These are phyloP conservation scores for Neoscelio sp. DNA, from an alignment of 2,888 invertebrate genomes.

Conservation along the genomic window DNA sequence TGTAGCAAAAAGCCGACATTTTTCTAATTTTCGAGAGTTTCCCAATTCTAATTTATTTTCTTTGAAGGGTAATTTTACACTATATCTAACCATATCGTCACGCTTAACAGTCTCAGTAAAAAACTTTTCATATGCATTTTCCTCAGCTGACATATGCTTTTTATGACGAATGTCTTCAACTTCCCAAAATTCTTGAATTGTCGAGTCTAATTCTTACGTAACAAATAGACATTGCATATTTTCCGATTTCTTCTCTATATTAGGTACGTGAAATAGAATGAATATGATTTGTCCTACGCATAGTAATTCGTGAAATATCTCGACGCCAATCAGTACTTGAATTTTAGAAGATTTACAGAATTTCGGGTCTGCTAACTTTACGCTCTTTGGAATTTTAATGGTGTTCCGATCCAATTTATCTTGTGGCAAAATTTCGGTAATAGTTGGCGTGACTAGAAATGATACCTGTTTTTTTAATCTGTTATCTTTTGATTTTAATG, in stretches of 20 bases:
- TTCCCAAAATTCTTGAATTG: neutral
- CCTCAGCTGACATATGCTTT: neutral
- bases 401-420: constrained; percentile 11
- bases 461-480: constrained; percentile 14
- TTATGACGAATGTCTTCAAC: neutral
- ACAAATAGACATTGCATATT: neutral
- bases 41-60: neutral
- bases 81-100: neutral
- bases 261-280: too few relatives aligned
- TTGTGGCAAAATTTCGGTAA: constrained; percentile 35
- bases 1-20: neutral
- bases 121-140: neutral
- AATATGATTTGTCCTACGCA: constrained; percentile 40
- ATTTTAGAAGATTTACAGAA: constrained; percentile 39
- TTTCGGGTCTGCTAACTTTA: constrained; percentile 48
- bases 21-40: neutral
- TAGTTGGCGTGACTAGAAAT: constrained; percentile 35
- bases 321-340: constrained; percentile 46
- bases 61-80: neutral
- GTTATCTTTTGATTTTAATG: constrained; percentile 33
- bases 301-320: constrained; percentile 15
- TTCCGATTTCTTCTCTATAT: neutral
- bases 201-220: neutral
- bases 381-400: constrained; percentile 31
- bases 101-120: neutral